These are phyloP conservation scores for Calyptommatus sinebrachiatus DNA, from an alignment of 2,113 vertebrate species.

Conservation along the genomic window DNA sequence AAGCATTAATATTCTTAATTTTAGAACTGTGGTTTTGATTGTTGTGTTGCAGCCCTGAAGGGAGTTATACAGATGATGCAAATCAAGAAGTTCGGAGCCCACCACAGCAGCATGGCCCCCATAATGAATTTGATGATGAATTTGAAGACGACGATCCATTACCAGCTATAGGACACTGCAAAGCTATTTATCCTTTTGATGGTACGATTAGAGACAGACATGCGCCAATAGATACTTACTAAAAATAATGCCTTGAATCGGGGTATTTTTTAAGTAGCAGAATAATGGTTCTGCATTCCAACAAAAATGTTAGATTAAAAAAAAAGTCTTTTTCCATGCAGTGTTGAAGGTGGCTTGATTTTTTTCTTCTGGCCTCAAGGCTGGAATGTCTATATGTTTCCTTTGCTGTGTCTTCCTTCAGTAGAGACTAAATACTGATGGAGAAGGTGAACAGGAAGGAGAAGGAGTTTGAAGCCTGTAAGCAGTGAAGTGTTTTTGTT, in stretches of 20 bases:
- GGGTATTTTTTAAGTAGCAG: slow-evolving; percentile 1
- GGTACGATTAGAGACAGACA: slow-evolving; percentile 70
- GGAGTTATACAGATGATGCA: slow-evolving; percentile 95
- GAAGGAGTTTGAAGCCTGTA: slow-evolving; percentile 39
- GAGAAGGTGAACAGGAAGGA: too few species aligned
- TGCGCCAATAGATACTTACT: too few species aligned
- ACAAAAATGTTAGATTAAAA: slow-evolving; percentile 36
- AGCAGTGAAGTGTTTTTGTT: slow-evolving; percentile 13
- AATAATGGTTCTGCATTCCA: slow-evolving; percentile 24
- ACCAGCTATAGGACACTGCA: slow-evolving; percentile 96
- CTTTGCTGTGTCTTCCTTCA: slow-evolving; percentile 40
- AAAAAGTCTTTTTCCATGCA: slow-evolving; percentile 39
- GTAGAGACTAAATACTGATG: slow-evolving; percentile 28
- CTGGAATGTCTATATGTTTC: slow-evolving; percentile 38
- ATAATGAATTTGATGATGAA: slow-evolving; percentile 93
- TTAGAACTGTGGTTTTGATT: not conserved
- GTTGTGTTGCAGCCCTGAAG: slow-evolving; percentile 82
- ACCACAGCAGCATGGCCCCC: slow-evolving; percentile 76
- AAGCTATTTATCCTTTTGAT: slow-evolving; percentile 94
- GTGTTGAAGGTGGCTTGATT: slow-evolving; percentile 6
- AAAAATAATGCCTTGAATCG: slow-evolving; percentile 13
- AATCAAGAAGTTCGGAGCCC: slow-evolving; percentile 89
- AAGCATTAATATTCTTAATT: slow-evolving; percentile 2
- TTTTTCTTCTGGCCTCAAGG: slow-evolving; percentile 30
- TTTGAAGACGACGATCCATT: slow-evolving; percentile 97